Percentiles rank a stretch among this genome's conserved stretches.
These are phyloP conservation scores for Benitochromis conjunctus DNA, from an alignment of 2,113 vertebrate genomes.

Conservation along the genomic window DNA sequence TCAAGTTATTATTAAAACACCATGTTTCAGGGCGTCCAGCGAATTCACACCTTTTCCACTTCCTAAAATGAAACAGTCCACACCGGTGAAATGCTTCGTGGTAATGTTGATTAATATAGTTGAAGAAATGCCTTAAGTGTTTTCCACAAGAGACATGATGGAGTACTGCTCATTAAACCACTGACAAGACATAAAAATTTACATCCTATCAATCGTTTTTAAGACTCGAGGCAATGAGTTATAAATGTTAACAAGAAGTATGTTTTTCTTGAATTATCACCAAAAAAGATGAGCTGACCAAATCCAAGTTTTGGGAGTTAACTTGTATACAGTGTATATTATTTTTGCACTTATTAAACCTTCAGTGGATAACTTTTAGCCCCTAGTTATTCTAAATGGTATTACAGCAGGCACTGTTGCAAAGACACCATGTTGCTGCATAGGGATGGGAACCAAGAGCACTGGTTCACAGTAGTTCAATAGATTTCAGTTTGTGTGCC, in stretches of 20 bases:
- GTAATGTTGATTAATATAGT: not conserved
- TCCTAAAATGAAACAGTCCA: not conserved
- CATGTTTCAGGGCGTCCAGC: not conserved
- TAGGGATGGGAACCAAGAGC: not conserved
- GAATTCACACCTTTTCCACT: not conserved
- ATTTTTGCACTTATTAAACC: not conserved
- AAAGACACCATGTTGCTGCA: not conserved
- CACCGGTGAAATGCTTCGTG: not conserved
- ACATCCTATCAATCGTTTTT: not conserved
- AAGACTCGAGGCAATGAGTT: not conserved
- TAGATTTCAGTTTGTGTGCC: not conserved
- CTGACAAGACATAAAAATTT: not conserved
- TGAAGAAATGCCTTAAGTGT: not conserved
- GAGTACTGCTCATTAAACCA: not conserved
- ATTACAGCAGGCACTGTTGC: not conserved
- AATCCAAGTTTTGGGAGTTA: not conserved
- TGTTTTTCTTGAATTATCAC: not conserved
- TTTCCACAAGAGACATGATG: not conserved
- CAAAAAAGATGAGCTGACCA: not conserved
- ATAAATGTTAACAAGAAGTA: not conserved
- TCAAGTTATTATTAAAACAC: not conserved
- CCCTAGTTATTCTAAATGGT: not conserved
- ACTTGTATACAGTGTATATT: not conserved
- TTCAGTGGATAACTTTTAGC: not conserved
- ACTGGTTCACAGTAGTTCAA: not conserved